Percentiles rank a stretch among this genome's conserved stretches.
Conservation (phyloP, 1,140 invertebrate genomes). For the Drosophila sulfurigaster region DNA sequence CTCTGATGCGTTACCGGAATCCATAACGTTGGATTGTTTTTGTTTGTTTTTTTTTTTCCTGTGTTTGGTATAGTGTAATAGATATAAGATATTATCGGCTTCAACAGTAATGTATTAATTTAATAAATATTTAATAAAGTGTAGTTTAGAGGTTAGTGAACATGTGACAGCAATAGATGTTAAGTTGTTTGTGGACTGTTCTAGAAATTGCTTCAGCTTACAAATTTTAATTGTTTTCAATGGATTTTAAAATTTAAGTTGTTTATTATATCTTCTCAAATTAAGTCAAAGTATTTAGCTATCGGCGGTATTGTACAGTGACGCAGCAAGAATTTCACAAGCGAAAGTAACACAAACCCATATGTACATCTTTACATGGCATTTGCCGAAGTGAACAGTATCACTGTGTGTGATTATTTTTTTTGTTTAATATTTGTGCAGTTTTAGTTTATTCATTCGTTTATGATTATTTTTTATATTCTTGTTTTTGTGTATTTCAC, state of each 20-base stretch:
- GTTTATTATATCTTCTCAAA: too few relatives aligned
- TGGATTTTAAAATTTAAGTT: too few relatives aligned
- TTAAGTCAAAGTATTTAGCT: neutral
- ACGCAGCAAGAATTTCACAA: too few relatives aligned
- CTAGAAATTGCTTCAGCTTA: neutral
- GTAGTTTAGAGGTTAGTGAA: slow-evolving; percentile 4
- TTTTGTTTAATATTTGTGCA: neutral
- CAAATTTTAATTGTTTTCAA: too few relatives aligned
- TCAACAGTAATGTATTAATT: neutral
- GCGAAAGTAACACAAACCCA: neutral
- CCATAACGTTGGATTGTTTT: slow-evolving; percentile 20
- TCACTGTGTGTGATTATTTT: neutral
- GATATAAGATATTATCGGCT: too few relatives aligned
- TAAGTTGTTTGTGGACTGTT: neutral
- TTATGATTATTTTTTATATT: too few relatives aligned
- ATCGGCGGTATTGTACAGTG: too few relatives aligned
- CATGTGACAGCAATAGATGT: slow-evolving; percentile 1
- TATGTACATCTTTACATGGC: neutral
- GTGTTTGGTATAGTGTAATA: too few relatives aligned
- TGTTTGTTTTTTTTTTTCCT: slow-evolving; percentile 21
- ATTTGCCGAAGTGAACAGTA: neutral
- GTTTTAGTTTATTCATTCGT: too few relatives aligned
- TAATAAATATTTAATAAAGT: neutral
- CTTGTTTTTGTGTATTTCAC: too few relatives aligned
- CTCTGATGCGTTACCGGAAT: slow-evolving; percentile 38